Base-by-base conservation (phyloP, 2,888 invertebrate genomes). In the Amblyjoppa proteus region DNA sequence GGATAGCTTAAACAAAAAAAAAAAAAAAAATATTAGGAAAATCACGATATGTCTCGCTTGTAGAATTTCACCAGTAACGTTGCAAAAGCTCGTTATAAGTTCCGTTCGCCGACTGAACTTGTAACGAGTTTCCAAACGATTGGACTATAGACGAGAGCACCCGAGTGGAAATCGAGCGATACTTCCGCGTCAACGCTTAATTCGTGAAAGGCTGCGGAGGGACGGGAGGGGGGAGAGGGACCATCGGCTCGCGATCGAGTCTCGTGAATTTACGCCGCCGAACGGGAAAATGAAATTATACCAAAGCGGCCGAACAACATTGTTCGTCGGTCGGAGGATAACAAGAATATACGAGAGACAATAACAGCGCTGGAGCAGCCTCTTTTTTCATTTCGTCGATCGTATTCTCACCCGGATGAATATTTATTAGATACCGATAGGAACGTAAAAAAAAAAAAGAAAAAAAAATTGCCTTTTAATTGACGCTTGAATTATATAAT, bases 91-190 rank as follows among this genome's bases (percentile, higher is more conserved):
- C 45, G 28, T 20, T 58, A 61, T n/a, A 56, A 61, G 58, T 61
- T 45, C 45, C 28, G 16, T 41, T 34, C 61, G 49, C 16, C 16
- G 78, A 74, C 83, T 45, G 66, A 86, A 76, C 81, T 85, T 51
- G 81, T 79, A 88, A 87, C 87, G 86, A 85, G 83, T 89, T 88
- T 87, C 84, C 85, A 77, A 84, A 84, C 79, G 81, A 85, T 76
- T 83, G 66, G 68, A 82, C 31, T 61, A 85, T 81, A 84, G 75
- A 61, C 71, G 56, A 81, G 76, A 71, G 34, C 89, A 87, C 81
- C 87, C 80, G 78, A 34, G 87, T 78, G 88, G 85, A 89, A 85
- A 89, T 84, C 83, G 81, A 79, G 90, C 90, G 78, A 91, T 91
- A 75, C 90, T 90, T 87, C 85, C 87, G 78, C 88, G 83, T 86